Conservation (phyloP, 2,113 vertebrate genomes). For the Serilophus lunatus region DNA sequence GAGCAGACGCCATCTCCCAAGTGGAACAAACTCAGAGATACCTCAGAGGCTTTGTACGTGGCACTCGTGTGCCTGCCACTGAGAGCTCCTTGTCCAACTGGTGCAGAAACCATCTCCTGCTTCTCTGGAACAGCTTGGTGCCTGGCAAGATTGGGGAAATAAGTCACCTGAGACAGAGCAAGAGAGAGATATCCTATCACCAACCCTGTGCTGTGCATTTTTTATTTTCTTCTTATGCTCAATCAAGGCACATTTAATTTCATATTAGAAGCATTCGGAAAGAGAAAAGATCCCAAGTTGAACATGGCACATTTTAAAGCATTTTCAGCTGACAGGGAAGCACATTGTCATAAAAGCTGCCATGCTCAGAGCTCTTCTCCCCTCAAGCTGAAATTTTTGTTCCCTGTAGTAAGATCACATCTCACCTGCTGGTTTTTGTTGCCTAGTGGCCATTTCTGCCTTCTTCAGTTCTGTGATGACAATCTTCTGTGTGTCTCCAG, state of each 20-base stretch:
- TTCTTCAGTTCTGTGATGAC: neutral
- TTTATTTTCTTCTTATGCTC: neutral
- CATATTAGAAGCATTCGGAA: neutral
- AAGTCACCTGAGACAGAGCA: neutral
- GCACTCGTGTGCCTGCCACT: neutral
- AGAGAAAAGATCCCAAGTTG: neutral
- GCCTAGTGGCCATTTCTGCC: neutral
- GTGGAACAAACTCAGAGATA: neutral
- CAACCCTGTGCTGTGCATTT: neutral
- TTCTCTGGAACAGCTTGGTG: neutral
- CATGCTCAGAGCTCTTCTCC: neutral
- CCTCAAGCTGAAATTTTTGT: neutral
- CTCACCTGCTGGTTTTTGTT: neutral
- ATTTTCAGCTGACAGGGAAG: neutral
- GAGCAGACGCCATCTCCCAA: neutral
- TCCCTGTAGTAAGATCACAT: neutral
- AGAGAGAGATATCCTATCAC: neutral
- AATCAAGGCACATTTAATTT: constrained; percentile 11
- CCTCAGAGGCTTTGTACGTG: accelerated
- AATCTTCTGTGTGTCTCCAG: neutral
- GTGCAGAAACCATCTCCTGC: neutral
- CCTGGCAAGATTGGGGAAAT: neutral
- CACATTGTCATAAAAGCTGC: neutral
- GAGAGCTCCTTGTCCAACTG: neutral
- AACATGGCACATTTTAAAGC: accelerated